Base-by-base conservation (phyloP, 2,113 vertebrate genomes). In the Sclerurus mexicanus region DNA sequence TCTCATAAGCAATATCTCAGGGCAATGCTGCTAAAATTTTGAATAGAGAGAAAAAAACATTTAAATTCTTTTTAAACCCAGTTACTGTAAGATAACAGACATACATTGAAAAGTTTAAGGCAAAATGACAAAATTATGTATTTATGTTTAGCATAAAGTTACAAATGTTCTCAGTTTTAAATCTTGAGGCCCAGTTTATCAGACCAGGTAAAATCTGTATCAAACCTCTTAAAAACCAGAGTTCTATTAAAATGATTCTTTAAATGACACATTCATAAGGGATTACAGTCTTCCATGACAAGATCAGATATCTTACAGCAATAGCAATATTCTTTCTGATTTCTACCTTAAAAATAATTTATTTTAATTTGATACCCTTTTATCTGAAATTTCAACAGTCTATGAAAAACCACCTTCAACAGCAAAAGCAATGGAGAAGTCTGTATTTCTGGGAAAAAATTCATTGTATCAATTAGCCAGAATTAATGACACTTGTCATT, bases 1-100 rank as follows among this genome's bases (percentile, higher is more conserved):
- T 87, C 76, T 95, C 46, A 64, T 67, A 93, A 68, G 33, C 52
- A 77, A 11, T 56, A 90, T 74, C 80, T 71, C 80, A 79, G 6
- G 58, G 31, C 55, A 91, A 47, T 39, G 42, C 6, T 94, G 76
- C n/a, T 93, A 94, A 87, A 79, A 84, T 89, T 96, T 93, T 94
- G 16, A 75, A 59, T 31, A 81, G 52, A 89, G 59, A 93, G 35
- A 81, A 85, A 85, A 83, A 83, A 21, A 2, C 7, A 53, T 59
- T 85, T 90, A 42, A 87, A 68, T 8, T n/a, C 8, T 81, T 80
- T 77, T 71, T 71, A 42, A 74, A 60, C 63, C 44, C 12, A 44
- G 44, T 74, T 91, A 77, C n/a, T 44, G n/a, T 62, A 74, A 66
- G 13, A 11, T 73, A 88, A 66, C 8, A 78, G 66, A 62, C 14